Evolutionary conservation across 2,797 vertebrate species (phyloP).

Genomic region (Girardinus metallicus): DNA sequence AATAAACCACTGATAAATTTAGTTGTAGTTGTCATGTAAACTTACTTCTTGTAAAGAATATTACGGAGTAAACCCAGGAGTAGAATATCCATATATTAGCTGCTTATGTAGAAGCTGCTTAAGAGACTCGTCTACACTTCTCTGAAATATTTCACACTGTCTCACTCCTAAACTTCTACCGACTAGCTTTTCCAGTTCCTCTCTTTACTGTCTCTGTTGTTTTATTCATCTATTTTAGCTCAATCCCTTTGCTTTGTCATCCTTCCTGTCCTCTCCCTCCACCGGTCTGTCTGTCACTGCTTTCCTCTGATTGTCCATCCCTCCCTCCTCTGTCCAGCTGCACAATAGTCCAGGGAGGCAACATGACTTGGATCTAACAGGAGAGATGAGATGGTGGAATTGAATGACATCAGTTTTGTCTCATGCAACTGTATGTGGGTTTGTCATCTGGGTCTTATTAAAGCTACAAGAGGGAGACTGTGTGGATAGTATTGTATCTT

Average conservation of each 20-base stretch:
- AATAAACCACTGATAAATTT: background rate
- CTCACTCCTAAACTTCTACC: background rate
- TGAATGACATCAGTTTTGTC: constrained; percentile 72
- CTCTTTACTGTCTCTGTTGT: constrained; percentile 9
- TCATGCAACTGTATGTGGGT: constrained; percentile 48
- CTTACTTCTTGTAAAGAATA: background rate
- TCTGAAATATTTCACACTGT: background rate
- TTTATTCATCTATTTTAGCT: constrained; percentile 4
- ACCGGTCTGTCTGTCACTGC: constrained; percentile 14
- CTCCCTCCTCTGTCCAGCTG: constrained; percentile 70
- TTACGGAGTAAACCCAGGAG: background rate
- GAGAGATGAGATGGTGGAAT: constrained; percentile 79
- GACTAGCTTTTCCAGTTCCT: background rate
- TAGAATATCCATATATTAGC: background rate
- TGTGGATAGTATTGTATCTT: constrained; percentile 24
- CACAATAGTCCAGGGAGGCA: constrained; percentile 75
- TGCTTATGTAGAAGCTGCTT: background rate
- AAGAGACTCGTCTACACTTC: background rate
- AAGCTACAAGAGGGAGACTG: constrained; percentile 36
- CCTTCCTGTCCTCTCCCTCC: constrained; percentile 35
- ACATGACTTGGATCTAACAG: constrained; percentile 76
- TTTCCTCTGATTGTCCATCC: background rate
- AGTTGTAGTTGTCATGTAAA: background rate
- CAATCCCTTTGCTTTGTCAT: constrained; percentile 37
- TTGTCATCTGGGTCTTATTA: constrained; percentile 80